phyloP scores from a whole-genome alignment of 37 sponge, comb jelly and placozoan species.

The Theonella swinhoei region DNA sequence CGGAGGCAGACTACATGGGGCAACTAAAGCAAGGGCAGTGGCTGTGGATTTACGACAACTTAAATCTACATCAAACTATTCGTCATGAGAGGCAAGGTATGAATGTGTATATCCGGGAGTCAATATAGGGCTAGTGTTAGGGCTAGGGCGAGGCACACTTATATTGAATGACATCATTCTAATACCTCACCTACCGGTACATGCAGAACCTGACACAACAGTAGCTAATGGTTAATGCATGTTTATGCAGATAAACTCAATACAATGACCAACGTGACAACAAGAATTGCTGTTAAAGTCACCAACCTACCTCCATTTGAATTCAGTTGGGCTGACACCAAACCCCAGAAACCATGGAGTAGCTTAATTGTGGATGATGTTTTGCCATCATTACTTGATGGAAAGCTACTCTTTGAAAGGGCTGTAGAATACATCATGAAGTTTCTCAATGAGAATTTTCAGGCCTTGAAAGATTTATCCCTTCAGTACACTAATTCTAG shows the following conservation, averaged over 20 bases:
- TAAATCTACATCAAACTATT: constrained; percentile 3
- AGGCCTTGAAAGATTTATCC: neutral
- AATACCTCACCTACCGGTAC: no score
- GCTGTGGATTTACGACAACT: constrained; percentile 10
- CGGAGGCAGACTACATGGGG: neutral
- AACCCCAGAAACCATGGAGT: neutral
- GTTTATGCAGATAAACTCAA: neutral
- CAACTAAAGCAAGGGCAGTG: neutral
- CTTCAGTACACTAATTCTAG: no score
- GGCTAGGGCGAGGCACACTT: no score
- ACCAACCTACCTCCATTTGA: neutral
- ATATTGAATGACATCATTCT: no score
- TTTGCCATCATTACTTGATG: neutral
- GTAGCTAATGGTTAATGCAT: no score
- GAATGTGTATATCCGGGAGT: no score
- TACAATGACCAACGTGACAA: neutral
- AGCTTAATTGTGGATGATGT: constrained; percentile 1
- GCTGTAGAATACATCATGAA: neutral
- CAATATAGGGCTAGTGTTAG: no score
- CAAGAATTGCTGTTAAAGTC: neutral
- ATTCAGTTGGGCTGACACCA: neutral
- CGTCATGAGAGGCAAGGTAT: neutral
- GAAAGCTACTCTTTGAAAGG: neutral
- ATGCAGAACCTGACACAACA: no score
- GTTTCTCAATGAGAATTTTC: neutral